Conservation (phyloP, 2,113 vertebrate genomes). For the Oncorhynchus keta region DNA sequence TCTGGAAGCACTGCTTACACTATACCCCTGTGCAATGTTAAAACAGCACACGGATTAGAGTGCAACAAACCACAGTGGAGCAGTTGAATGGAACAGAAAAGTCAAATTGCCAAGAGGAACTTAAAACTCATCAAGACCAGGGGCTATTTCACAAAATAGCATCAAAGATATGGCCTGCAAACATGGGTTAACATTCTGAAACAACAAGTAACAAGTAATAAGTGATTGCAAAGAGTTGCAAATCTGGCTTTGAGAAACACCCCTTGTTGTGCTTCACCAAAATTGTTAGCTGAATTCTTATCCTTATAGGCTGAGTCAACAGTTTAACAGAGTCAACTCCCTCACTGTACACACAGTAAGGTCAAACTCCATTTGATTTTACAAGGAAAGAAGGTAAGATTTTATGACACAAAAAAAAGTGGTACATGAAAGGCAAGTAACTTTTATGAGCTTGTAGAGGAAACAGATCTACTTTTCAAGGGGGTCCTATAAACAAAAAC, state of each 20-base stretch:
- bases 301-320: background rate
- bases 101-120: background rate
- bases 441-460: background rate
- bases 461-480: background rate
- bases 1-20: slow-evolving; percentile 74
- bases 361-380: background rate
- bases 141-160: no score
- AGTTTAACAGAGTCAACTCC: background rate
- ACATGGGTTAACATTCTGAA: no score
- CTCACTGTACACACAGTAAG: background rate
- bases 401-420: background rate
- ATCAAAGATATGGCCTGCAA: no score
- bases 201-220: no score
- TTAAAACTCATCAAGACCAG: no score
- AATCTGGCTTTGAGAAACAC: background rate
- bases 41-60: background rate
- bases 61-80: background rate
- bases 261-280: background rate
- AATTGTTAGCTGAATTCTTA: background rate
- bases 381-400: background rate
- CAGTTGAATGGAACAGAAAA: background rate
- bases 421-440: background rate
- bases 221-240: no score
- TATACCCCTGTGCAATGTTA: slow-evolving; percentile 63
- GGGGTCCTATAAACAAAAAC: background rate